Percentiles rank a stretch among this genome's conserved stretches.
Evolutionary conservation across 2,888 invertebrate genomes (phyloP).

Genomic region (Xylota segnis): DNA sequence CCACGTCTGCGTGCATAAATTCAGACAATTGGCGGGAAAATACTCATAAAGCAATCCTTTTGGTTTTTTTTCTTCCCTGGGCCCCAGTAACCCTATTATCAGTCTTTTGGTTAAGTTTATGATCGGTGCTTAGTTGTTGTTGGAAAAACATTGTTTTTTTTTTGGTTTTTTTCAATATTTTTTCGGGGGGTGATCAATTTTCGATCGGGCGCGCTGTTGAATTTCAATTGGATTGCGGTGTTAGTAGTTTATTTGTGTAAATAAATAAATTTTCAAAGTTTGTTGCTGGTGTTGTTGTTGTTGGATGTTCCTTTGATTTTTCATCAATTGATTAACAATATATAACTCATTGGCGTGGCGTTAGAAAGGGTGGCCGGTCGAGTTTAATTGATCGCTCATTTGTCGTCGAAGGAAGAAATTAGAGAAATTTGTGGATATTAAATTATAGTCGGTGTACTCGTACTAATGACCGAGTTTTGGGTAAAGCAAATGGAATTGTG

Average conservation of each 20-base stretch:
- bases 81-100: constrained; percentile 18
- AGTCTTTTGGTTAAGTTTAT: constrained; percentile 49
- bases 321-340: constrained; percentile 74
- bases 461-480: constrained; percentile 34
- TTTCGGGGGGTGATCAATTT: constrained; percentile 65
- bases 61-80: constrained; percentile 22
- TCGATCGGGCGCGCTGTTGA: constrained; percentile 52
- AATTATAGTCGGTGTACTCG: constrained; percentile 44
- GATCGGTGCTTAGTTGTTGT: constrained; percentile 54
- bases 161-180: constrained; percentile 41
- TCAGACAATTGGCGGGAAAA: constrained; percentile 83
- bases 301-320: constrained; percentile 73
- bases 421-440: constrained; percentile 68
- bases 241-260: constrained; percentile 67
- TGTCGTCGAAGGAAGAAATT: constrained; percentile 65
- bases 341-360: constrained; percentile 56
- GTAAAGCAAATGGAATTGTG: constrained; percentile 3
- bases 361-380: constrained; percentile 23
- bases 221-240: constrained; percentile 71
- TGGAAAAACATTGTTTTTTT: constrained; percentile 47
- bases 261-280: constrained; percentile 67
- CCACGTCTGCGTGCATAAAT: constrained; percentile 79
- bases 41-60: constrained; percentile 83
- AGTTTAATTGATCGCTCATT: constrained; percentile 69
- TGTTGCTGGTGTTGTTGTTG: constrained; percentile 37